Evolutionary conservation across 1,140 invertebrate genomes (phyloP), one percentile per base, ranked within the genome.

Genomic region (Colletes latitarsis): DNA sequence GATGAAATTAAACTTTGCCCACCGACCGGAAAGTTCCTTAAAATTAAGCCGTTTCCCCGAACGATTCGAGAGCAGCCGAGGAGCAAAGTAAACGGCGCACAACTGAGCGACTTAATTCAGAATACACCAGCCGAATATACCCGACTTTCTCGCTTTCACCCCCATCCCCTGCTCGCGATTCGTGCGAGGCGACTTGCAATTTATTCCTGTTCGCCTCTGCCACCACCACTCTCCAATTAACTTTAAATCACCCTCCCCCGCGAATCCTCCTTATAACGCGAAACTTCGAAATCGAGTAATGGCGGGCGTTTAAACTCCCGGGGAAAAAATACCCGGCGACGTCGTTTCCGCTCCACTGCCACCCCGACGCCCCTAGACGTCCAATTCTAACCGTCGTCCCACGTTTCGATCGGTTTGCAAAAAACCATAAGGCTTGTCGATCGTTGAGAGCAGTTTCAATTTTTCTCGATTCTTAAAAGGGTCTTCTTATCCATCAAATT

Each of bases 21-120:
- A 74, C 62, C 82, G 70, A 63, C 58, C 67, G 75, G 21, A 72
- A 86, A 86, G 71, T 83, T 83, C 69, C 85, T 86, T 86, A 86
- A 86, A 86, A 86, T 86, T 86, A 86, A 86, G 76, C 68, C 82
- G 55, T 85, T 72, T 68, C 81, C 72, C n/a, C 57, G 73, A 81
- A 76, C 76, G 84, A 82, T 87, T 84, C 75, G 75, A 62, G 82
- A 84, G 79, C 77, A 81, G 71, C 71, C 46, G 78, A 69, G 86
- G 77, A 81, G 86, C 76, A 84, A 84, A 84, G 82, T 88, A 87
- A 87, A 88, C 82, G 85, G 70, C 70, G 79, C 55, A 84, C 81
- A 88, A 87, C 82, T 77, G 83, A 85, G 87, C 77, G 85, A 88
- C 85, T 88, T 88, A 88, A 88, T 87, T 84, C 74, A 82, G 74